Base-by-base conservation (phyloP, 35 echinoderm and acorn worm species). In the Hemicentrotus pulcherrimus region DNA sequence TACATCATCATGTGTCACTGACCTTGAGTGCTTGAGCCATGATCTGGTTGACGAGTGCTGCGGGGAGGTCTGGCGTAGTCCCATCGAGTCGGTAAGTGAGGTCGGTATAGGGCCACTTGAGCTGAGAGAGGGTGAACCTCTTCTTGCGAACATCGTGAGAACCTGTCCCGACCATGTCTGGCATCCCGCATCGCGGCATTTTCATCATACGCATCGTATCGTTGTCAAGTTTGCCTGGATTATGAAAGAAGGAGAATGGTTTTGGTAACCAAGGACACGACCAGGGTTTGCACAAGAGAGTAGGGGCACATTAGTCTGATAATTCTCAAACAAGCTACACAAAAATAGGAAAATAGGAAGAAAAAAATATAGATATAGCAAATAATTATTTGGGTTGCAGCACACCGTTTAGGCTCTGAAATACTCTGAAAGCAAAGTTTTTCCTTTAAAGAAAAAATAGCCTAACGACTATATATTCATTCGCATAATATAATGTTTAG, bases 101-200 rank as follows among this genome's bases (percentile, higher is more conserved):
- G 45, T 97, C 94, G 22, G 24, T 94, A 31, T 89, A 94, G 7
- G 32, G 65, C 96, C 96, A 97, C 70, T 86, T 94, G 3, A 47
- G 60, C 16, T 90, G 48, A 10, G 87, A 52, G 13, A 94, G 46
- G 86, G 95, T 94, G 92, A 94, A 96, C 18, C 95, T 46, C 88
- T 92, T 95, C 94, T 88, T 96, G 15, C 95, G 47, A 24, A 86
- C 85, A 33, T 94, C 95, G 10, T 61, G 32, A 5, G 46, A 31
- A 59, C 30, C 18, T 50, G 48, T 86, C 6, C 92, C 94, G 13
- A 94, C 46, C 31, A 86, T 61, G 92, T 97, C 96, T 0, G 96
- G 91, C 48, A 89, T 46, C 2, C 96, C 96, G 88, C 96, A 97
- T 9, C 96, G 94, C 2, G 96, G 96, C 95, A 95, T 87, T 71